Percentiles rank a stretch among this genome's conserved stretches.
phyloP scores from a whole-genome alignment of 1,140 invertebrate genomes.

The Reticulitermes speratus region DNA sequence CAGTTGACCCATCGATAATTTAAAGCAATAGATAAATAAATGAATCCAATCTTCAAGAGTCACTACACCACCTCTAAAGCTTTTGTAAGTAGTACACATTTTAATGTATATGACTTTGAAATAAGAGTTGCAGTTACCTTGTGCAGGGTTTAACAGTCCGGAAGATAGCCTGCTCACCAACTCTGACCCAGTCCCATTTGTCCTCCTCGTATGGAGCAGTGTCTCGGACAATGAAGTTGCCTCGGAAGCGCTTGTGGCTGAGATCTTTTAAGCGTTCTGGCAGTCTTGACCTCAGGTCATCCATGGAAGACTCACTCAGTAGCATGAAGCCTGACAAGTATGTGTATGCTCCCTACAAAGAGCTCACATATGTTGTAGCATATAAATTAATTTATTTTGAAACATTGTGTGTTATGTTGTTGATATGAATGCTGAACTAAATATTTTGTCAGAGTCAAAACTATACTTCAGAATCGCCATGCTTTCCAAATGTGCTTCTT shows the following conservation, averaged over 20 bases:
- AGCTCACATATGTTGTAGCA: not conserved
- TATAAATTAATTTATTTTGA: too few relatives aligned
- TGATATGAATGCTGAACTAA: too few relatives aligned
- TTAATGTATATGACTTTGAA: too few relatives aligned
- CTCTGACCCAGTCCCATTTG: slow-evolving; percentile 48
- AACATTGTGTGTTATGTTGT: too few relatives aligned
- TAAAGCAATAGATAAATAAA: too few relatives aligned
- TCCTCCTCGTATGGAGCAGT: slow-evolving; percentile 50
- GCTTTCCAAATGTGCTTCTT: too few relatives aligned
- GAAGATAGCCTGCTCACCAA: slow-evolving; percentile 46
- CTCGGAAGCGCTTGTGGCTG: slow-evolving; percentile 48
- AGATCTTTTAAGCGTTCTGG: slow-evolving; percentile 38
- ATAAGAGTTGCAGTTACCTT: slow-evolving; percentile 32
- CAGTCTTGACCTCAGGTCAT: slow-evolving; percentile 49
- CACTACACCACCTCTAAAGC: too few relatives aligned
- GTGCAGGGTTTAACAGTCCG: slow-evolving; percentile 46
- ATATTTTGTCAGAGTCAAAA: too few relatives aligned
- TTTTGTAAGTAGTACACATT: too few relatives aligned
- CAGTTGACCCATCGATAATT: too few relatives aligned
- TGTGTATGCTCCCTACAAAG: slow-evolving; percentile 47
- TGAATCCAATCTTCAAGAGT: too few relatives aligned
- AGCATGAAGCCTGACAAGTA: slow-evolving; percentile 52
- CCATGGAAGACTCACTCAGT: slow-evolving; percentile 49
- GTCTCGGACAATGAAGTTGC: slow-evolving; percentile 49
- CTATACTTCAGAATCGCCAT: too few relatives aligned